Conservation (phyloP, 1,140 invertebrate species). For the Eriocheir sinensis region DNA sequence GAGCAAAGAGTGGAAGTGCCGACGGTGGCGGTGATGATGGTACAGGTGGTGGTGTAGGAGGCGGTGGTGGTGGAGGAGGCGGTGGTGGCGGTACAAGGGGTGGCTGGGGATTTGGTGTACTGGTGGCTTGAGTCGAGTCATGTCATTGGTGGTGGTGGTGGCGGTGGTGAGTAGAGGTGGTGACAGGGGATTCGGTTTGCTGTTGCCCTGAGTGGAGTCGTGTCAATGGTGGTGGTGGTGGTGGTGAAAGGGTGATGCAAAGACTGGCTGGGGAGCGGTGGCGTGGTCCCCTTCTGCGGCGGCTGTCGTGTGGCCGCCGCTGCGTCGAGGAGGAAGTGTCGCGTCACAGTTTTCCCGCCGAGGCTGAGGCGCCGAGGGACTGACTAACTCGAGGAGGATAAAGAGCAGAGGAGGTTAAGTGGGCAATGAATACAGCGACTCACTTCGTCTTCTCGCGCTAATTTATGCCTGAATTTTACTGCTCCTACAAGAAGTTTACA, state of each 20-base stretch:
- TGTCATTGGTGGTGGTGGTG: background rate
- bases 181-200: background rate
- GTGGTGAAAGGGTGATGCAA: background rate
- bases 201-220: background rate
- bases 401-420: background rate
- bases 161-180: background rate
- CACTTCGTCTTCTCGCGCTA: background rate
- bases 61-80: background rate
- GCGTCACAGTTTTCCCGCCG: background rate
- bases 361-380: background rate
- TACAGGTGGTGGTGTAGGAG: background rate
- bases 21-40: too few species aligned
- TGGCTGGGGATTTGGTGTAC: background rate
- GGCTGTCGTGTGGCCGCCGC: background rate
- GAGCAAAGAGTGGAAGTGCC: too few species aligned
- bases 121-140: background rate
- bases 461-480: background rate
- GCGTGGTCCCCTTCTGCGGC: background rate
- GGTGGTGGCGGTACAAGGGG: background rate
- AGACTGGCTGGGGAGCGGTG: background rate
- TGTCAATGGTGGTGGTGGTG: background rate
- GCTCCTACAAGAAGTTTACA: background rate
- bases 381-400: background rate
- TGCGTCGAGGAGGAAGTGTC: background rate
- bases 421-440: background rate